These are phyloP conservation scores for Hedychridium roseum DNA, from an alignment of 2,888 invertebrate genomes.

Conservation along the genomic window DNA sequence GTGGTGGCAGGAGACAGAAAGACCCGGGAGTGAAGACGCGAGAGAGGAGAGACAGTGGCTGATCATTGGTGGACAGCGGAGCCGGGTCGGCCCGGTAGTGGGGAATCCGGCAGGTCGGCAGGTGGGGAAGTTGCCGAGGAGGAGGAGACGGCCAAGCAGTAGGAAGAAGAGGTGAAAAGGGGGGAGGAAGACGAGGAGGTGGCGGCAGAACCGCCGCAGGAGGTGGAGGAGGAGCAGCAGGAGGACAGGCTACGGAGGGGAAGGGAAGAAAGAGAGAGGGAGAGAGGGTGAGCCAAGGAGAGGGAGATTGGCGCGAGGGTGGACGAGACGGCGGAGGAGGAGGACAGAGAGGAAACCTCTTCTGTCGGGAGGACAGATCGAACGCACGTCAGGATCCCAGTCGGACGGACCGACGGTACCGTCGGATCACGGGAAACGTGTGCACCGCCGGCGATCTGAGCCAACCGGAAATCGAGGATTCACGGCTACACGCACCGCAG, in stretches of 20 bases:
- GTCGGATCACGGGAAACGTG: conserved; percentile 33
- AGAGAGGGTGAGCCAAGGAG: conserved; percentile 26
- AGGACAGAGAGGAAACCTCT: conserved; percentile 52
- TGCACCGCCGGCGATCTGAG: conserved; percentile 17
- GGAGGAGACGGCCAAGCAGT: conserved; percentile 48
- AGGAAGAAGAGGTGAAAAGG: conserved; percentile 33
- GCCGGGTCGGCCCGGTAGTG: conserved; percentile 44
- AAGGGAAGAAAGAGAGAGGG: conserved; percentile 15
- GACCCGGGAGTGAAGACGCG: conserved; percentile 19
- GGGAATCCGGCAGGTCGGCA: conserved; percentile 43
- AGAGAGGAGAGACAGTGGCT: conserved; percentile 53
- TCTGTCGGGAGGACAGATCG: conserved; percentile 52
- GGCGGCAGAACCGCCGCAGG: conserved; percentile 28
- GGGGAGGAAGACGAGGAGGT: conserved; percentile 47
- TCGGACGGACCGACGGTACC: conserved; percentile 41
- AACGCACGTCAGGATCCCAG: conserved; percentile 47
- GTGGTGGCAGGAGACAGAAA: conserved; percentile 9
- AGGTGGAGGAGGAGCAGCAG: conserved; percentile 21
- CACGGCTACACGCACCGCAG: conserved; percentile 24
- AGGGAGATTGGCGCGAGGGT: conserved; percentile 35
- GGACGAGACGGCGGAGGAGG: conserved; percentile 39
- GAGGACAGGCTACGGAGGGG: conserved; percentile 14
- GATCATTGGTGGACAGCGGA: conserved; percentile 60
- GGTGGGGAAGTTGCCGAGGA: conserved; percentile 29
- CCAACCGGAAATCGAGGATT: conserved; percentile 33